These are phyloP conservation scores for Colaptes auratus DNA, from an alignment of 2,113 vertebrate genomes.

Conservation along the genomic window DNA sequence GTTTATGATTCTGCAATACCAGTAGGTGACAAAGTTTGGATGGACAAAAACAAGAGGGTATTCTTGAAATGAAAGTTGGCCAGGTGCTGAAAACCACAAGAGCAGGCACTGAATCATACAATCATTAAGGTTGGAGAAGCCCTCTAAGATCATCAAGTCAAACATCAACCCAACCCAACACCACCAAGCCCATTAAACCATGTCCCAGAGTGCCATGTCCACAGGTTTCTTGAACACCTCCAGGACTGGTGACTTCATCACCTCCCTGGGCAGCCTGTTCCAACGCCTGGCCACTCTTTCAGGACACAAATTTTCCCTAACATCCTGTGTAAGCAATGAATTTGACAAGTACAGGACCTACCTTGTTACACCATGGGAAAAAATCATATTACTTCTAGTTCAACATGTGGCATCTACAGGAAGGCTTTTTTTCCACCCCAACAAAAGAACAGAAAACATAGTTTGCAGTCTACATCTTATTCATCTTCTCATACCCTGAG, in stretches of 20 bases:
- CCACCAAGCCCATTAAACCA: no score
- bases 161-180: no score
- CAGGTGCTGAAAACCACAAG: neutral
- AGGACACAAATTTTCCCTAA: no score
- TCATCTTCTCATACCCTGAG: neutral
- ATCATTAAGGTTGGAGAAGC: no score
- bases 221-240: no score
- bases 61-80: conserved; percentile 11
- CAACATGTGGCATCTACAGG: neutral
- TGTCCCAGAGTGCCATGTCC: no score
- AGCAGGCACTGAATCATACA: neutral
- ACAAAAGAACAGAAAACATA: neutral
- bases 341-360: neutral
- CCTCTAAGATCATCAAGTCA: no score
- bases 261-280: no score
- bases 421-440: neutral
- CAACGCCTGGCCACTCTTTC: no score
- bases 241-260: no score
- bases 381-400: neutral
- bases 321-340: neutral
- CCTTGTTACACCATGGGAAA: neutral
- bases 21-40: neutral
- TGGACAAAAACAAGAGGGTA: neutral
- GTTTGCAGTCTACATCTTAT: neutral
- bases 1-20: neutral